Base-by-base conservation (phyloP, 2,888 invertebrate genomes). In the Ligdia adustata region DNA sequence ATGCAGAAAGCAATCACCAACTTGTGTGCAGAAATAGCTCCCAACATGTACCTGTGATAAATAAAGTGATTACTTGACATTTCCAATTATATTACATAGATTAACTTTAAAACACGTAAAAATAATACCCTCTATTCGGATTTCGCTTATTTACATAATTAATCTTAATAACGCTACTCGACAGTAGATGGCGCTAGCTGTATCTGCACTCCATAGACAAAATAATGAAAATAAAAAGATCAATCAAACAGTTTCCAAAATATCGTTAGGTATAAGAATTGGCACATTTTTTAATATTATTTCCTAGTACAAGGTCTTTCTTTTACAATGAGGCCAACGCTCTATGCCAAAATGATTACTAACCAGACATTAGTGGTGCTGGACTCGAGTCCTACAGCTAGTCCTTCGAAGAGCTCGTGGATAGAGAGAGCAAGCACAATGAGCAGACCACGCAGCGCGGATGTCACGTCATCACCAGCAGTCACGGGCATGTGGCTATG, bases 1-100 rank as follows among this genome's bases (percentile, higher is more conserved):
- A 97, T 95, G 73, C 97, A 97, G 76, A 97, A 97, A 0, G 96
- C 96, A 52, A 97, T 94, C 13, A 97, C 96, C 32, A 96, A 90
- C 76, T 97, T 97, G 78, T 97, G 97, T 0, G 95, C 95, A 0
- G 95, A 93, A 1, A 97, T 93, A 0, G 96, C 97, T 2, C 93
- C 95, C 69, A 96, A 94, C 93, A 97, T 95, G 75, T 96, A 96
- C 92, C 92, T 92, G 70, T 1, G 78, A 72, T 22, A 41, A 49
- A 42, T 22, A 11, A 7, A 24, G 9, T n/a, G 4, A n/a, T 24
- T 7, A 9, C 4, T 1, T 24, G 4, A 9, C n/a, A 5, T 24
- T 2, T n/a, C 1, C 4, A 24, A n/a, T n/a, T n/a, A n/a, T n/a
- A n/a, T n/a, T n/a, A n/a, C n/a, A n/a, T n/a, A n/a, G n/a, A n/a